Base-by-base conservation (phyloP, 1,140 invertebrate species). In the Drosophila nasuta region DNA sequence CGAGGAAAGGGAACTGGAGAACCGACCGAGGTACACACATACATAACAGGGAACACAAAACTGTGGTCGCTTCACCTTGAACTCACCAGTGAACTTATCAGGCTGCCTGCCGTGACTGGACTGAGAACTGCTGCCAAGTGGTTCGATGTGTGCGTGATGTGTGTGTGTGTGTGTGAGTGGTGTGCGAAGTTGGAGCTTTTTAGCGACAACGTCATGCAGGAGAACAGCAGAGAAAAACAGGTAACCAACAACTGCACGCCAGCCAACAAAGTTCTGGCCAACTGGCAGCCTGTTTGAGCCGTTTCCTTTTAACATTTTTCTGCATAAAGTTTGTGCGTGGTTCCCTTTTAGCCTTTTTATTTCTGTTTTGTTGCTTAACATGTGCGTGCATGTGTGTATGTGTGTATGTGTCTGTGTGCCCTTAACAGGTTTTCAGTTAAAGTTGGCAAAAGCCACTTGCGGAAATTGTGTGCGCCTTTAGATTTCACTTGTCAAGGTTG, bases 361-460 rank as follows among this genome's bases (percentile, higher is more conserved):
- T 33, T 65, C 30, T 60, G 4, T 28, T 51, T n/a, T 43, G 38
- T 20, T 48, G 43, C 35, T 51, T 35, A 30, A 45, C 46, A 28
- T 67, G 48, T 59, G 49, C 52, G 11, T 52, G 30, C 76, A 63
- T 64, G 15, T 48, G 43, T 38, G 43, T n/a, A 1, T 51, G 78
- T 59, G 48, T 59, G 10, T 59, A 20, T 81, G 68, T 65, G 20
- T 43, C 33, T 56, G 43, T 17, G 35, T 52, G 79, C 65, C 77
- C 65, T 82, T 87, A 87, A 87, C 82, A 80, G 82, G 82, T 87
- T 87, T 88, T 87, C 80, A 80, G 77, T 83, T 88, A 79, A 87
- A 87, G 83, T 87, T 88, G 69, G 83, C 67, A 87, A 88, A 86
- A 87, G 80, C 82, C 83, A 87, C 83, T 88, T 80, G 82, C 83